Base-by-base conservation (phyloP, 2,888 invertebrate genomes). In the Rhingia campestris region DNA sequence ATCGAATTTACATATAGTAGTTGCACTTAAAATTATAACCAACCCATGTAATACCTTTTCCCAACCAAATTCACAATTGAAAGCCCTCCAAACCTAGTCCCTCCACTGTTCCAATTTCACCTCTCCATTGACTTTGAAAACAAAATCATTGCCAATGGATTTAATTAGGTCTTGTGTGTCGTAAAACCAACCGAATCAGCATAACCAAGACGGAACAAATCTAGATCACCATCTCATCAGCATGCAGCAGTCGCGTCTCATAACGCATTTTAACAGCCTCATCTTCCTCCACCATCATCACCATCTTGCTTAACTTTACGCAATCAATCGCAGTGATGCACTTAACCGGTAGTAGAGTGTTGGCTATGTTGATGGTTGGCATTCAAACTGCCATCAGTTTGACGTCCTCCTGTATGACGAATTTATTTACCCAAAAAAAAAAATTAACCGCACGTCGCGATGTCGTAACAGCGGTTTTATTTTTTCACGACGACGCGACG, bases 281-380 rank as follows among this genome's bases (percentile, higher is more conserved):
- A 73, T 61, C 73, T 66, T 59, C 37, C 41, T 37, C 56, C 22
- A 2, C 22, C 22, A 22, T 35, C 45, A 30, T 58, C 64, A 49
- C 41, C 9, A 6, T 45, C 43, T 6, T 32, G 47, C 30, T 63
- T 63, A 45, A 63, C 73, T 73, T 82, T 82, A 82, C 79, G 79
- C 79, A 82, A 82, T 79, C 73, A 64, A 63, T 79, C 30, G 67
- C 77, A 67, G 64, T 74, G 69, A 82, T 74, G 77, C 82, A 82
- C 53, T 79, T 67, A 73, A 74, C 73, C 73, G 61, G 77, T 45
- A 14, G 45, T 58, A 41, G 22, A 22, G 4, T 32, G 51, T 10
- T 41, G 35, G 45, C 32, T 35, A 2, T 61, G 45, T 3, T 47
- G 47, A 14, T 49, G 72, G 72, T 53, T 74, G 58, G 49, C 75